Evolutionary conservation across 2,888 invertebrate species (phyloP), one percentile per base, ranked within the genome.

Genomic region (Drepana falcataria): DNA sequence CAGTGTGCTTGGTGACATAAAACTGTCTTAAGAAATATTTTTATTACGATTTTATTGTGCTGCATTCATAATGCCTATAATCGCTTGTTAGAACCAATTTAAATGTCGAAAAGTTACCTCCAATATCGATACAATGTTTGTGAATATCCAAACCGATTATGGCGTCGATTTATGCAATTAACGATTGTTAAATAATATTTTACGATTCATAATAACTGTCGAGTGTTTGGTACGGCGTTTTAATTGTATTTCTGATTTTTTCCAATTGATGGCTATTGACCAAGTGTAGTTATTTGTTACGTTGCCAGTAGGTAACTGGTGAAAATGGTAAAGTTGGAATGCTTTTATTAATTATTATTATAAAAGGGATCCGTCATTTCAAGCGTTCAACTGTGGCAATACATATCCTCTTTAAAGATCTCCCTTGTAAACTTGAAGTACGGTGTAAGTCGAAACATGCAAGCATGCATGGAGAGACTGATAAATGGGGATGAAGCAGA

Each of bases 11-110:
- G 55, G 55, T 51, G 56, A 60, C 60, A 60, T 69, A 66, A 71
- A 69, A 69, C 65, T 70, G 69, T 73, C 64, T 73, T 63, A 64
- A 66, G 37, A 37, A 64, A 68, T 57, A 56, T 60, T 70, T 77
- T 78, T 74, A 78, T 72, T 48, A 65, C 56, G 2, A 62, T 78
- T 78, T 78, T 77, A 78, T 70, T 47, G 52, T 53, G 41, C 33
- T 49, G 55, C 53, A 52, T 48, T 54, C 49, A 49, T 48, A 48
- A 37, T 48, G 47, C 9, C 48, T 35, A 48, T 48, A 48, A 48
- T 33, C 44, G 44, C 44, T 44, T 44, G 48, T 52, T 49, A 48
- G 35, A 40, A 33, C 4, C 35, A 6, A 48, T 48, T 9, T n/a
- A 37, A 44, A 41, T 35, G 49, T 37, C 6, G 49, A 49, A 53